phyloP scores from a whole-genome alignment of 2,113 vertebrate genomes.

The Gadus macrocephalus region DNA sequence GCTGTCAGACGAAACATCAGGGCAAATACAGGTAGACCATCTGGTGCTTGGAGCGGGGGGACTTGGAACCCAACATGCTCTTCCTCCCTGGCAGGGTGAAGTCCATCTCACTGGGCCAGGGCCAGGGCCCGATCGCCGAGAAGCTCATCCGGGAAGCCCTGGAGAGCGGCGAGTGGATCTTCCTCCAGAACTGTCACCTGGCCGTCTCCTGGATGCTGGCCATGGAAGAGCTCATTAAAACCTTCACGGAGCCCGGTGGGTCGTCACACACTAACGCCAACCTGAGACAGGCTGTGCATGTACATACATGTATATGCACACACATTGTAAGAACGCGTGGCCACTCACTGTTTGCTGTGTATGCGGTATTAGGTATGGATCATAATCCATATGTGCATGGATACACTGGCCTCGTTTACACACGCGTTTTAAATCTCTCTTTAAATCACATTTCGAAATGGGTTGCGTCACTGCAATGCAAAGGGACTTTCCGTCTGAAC shows the following conservation, averaged over 20 bases:
- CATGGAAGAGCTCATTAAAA: constrained; percentile 85
- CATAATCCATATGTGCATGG: neutral
- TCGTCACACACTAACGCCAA: neutral
- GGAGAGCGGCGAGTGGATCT: constrained; percentile 77
- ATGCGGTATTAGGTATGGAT: too few relatives aligned
- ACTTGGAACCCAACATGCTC: neutral
- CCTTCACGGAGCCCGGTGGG: constrained; percentile 76
- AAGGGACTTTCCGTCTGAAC: neutral
- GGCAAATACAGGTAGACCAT: too few relatives aligned
- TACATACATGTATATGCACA: neutral
- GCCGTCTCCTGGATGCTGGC: constrained; percentile 81
- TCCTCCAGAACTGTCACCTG: constrained; percentile 83
- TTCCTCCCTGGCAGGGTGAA: constrained; percentile 66
- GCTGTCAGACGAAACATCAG: too few relatives aligned
- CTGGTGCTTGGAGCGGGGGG: too few relatives aligned
- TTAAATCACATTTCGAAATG: too few relatives aligned
- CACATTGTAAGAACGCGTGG: neutral
- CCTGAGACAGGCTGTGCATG: neutral
- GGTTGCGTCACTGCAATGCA: neutral
- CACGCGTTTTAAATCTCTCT: too few relatives aligned
- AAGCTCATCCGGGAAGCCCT: constrained; percentile 75
- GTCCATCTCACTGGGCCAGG: constrained; percentile 83
- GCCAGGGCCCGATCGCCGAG: constrained; percentile 82
- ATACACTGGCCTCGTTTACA: too few relatives aligned
- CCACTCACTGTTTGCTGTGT: neutral